Evolutionary conservation across 2,113 vertebrate genomes (phyloP), one percentile per base, ranked within the genome.

Genomic region (Recurvirostra avosetta): DNA sequence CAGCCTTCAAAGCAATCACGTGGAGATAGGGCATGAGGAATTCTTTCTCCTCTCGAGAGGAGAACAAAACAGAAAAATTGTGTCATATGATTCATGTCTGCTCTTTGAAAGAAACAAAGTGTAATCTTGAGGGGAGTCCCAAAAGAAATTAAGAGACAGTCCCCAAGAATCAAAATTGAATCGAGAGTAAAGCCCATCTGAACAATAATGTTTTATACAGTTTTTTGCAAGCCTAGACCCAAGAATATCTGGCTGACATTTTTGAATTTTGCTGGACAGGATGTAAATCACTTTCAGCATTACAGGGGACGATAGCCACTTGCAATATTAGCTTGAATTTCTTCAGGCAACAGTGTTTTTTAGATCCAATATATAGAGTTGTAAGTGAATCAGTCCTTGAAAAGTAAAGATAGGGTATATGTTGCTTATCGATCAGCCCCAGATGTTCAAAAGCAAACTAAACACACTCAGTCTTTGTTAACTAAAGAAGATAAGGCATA

Each of bases 371-470:
- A 68, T 41, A 53, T 1, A 55, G 19, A 29, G 22, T 10, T 86
- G 34, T 63, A 88, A 92, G 47, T 71, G 71, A 91, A 86, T 86
- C 63, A 88, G 84, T 61, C 87, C 84, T 96, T 96, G 85, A 92
- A 80, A 94, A 92, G 41, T 26, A 66, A 90, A 71, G 45, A 82
- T 14, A 68, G 56, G 61, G 12, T 79, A 67, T 61, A 61, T 34
- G 36, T 15, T 2, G 12, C 59, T 92, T 97, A 97, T 96, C 30
- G 23, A 88, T 88, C 79, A 88, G 71, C 11, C 36, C 78, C 94
- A 96, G 72, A 80, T 77, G 79, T 63, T 93, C 63, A 92, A 92
- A 93, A 85, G 87, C 41, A 90, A 93, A 82, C 78, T 43, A 86
- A 91, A 74, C 32, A 59, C 12, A 13, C 34, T 91, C 61, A 58